Evolutionary conservation across 1,140 invertebrate species (phyloP).

Genomic region (Oreohelix idahoensis): DNA sequence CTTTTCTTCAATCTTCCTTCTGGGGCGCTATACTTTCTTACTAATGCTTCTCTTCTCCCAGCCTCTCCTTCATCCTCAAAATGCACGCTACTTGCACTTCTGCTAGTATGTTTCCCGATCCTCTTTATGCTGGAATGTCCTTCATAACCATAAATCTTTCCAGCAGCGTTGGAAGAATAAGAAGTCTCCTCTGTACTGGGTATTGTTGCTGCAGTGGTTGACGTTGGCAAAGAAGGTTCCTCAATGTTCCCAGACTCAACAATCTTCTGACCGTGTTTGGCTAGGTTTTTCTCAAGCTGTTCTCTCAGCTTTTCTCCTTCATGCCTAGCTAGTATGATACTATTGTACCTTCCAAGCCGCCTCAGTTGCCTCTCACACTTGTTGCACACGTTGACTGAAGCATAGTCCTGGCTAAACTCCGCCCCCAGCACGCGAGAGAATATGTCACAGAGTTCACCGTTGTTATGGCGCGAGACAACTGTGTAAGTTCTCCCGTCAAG

Average conservation of each 20-base stretch:
- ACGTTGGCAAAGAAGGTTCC: neutral
- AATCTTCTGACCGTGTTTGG: slow-evolving; percentile 25
- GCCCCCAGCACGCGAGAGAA: slow-evolving; percentile 34
- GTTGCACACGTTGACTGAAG: slow-evolving; percentile 33
- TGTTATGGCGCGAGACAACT: neutral
- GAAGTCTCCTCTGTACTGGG: neutral
- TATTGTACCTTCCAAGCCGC: slow-evolving; percentile 29
- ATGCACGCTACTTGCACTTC: neutral
- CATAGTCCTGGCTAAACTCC: slow-evolving; percentile 18
- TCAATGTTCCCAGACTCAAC: neutral
- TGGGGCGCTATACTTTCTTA: neutral
- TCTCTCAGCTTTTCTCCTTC: slow-evolving; percentile 17
- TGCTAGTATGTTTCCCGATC: neutral
- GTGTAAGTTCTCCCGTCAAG: neutral
- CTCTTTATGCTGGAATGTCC: neutral
- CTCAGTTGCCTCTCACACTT: slow-evolving; percentile 32
- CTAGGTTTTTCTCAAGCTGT: slow-evolving; percentile 30
- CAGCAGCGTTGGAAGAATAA: neutral
- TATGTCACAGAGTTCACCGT: slow-evolving; percentile 28
- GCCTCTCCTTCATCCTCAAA: neutral
- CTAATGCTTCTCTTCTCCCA: neutral
- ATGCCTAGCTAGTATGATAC: slow-evolving; percentile 24
- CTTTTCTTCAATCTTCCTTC: neutral
- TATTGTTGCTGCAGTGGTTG: neutral
- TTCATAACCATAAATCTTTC: neutral